Percentiles rank a stretch among this genome's conserved stretches.
Conservation (phyloP, 2,797 vertebrate species). For the Karalla daura region DNA sequence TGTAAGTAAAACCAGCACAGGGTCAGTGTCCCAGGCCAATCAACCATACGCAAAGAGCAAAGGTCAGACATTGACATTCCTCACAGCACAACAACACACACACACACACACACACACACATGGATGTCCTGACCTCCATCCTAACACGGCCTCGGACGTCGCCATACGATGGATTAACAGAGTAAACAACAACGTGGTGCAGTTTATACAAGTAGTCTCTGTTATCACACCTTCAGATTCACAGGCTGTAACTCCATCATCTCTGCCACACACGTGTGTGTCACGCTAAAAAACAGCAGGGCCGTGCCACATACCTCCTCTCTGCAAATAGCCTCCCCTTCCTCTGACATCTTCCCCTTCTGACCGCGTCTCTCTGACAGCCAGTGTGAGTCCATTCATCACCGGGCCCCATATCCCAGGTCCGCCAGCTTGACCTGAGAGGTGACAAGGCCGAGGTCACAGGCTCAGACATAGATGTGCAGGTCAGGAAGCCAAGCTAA, state of each 20-base stretch:
- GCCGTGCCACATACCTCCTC: constrained; percentile 48
- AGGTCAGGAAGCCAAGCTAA: neutral
- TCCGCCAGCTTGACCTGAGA: constrained; percentile 31
- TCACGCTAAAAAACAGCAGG: constrained; percentile 21
- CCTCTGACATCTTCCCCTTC: constrained; percentile 52
- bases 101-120: constrained; percentile 22
- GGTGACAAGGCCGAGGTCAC: constrained; percentile 47
- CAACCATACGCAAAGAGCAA: constrained; percentile 48
- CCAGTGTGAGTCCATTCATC: constrained; percentile 59
- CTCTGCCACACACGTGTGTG: constrained; percentile 12
- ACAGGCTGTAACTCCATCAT: constrained; percentile 29
- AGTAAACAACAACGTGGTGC: constrained; percentile 60
- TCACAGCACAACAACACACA: constrained; percentile 44
- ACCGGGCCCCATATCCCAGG: constrained; percentile 8
- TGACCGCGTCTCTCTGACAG: constrained; percentile 51
- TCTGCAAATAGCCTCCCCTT: constrained; percentile 64
- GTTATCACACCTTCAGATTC: constrained; percentile 62
- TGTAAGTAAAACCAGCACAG: constrained; percentile 41
- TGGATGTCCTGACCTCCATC: constrained; percentile 33
- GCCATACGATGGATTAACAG: constrained; percentile 47
- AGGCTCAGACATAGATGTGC: constrained; percentile 10
- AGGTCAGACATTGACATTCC: constrained; percentile 70
- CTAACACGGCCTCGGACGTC: constrained; percentile 33
- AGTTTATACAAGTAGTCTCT: constrained; percentile 62
- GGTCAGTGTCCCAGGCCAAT: constrained; percentile 57